Evolutionary conservation across 2,888 invertebrate species (phyloP).

Genomic region (Cheilosia pagana): DNA sequence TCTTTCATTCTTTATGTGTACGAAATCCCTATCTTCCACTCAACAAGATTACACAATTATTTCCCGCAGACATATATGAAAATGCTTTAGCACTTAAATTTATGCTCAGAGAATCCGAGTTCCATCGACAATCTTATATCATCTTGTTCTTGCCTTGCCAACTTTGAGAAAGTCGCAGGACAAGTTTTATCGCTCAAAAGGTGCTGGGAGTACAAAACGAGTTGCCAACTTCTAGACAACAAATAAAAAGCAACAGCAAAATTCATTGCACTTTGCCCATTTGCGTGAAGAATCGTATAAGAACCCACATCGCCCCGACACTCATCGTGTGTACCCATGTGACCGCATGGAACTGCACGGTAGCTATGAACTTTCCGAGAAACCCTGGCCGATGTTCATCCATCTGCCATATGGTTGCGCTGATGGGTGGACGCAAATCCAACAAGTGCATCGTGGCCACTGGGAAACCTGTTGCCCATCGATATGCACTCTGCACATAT

Average conservation of each 20-base stretch:
- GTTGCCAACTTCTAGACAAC: conserved; percentile 25
- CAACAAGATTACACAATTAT: conserved; percentile 55
- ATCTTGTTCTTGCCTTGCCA: conserved; percentile 45
- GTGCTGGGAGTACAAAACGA: conserved; percentile 43
- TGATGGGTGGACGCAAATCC: conserved; percentile 47
- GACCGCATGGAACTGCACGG: conserved; percentile 40
- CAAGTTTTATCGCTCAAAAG: conserved; percentile 57
- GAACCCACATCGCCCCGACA: conserved; percentile 50
- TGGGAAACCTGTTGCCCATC: conserved; percentile 63
- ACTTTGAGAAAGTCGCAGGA: conserved; percentile 61
- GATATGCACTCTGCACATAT: conserved; percentile 45
- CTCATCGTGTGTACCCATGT: conserved; percentile 32
- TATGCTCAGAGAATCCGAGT: conserved; percentile 63
- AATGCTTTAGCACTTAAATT: conserved; percentile 54
- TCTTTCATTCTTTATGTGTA: neutral
- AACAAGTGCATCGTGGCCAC: conserved; percentile 53
- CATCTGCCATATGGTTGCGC: conserved; percentile 5
- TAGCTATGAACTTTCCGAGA: conserved; percentile 50
- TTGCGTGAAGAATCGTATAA: conserved; percentile 43
- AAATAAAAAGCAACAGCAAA: conserved; percentile 16
- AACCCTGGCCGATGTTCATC: conserved; percentile 19
- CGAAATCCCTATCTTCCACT: conserved; percentile 19
- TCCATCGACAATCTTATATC: conserved; percentile 60
- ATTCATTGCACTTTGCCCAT: conserved; percentile 66
- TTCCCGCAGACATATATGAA: conserved; percentile 8